A percentile compares a stretch with the other conserved stretches of the same genome.
Conservation (phyloP, 1,140 invertebrate species). For the Hyphantria cunea region DNA sequence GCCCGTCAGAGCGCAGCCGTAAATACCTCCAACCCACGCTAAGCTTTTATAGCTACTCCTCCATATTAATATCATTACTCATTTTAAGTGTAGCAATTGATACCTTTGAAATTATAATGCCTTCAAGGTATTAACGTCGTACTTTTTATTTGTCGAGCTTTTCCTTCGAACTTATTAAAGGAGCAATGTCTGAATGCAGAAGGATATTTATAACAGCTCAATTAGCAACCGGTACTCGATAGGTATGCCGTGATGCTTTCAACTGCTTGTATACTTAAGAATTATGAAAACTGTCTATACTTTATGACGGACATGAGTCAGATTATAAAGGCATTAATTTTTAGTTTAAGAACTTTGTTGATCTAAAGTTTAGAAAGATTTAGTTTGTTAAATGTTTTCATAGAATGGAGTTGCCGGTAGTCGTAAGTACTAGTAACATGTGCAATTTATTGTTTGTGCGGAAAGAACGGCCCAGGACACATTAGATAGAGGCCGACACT, state of each 20-base stretch:
- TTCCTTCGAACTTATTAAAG: slow-evolving; percentile 27
- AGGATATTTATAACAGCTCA: slow-evolving; percentile 58
- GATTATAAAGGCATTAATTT: background rate
- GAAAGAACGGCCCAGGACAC: slow-evolving; percentile 40
- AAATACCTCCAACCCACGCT: slow-evolving; percentile 31
- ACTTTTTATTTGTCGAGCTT: slow-evolving; percentile 23
- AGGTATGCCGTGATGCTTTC: slow-evolving; percentile 41
- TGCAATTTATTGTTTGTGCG: slow-evolving; percentile 50
- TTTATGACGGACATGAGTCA: slow-evolving; percentile 39
- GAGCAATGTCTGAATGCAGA: slow-evolving; percentile 25
- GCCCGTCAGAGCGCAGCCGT: background rate
- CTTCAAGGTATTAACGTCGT: slow-evolving; percentile 26
- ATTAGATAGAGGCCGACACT: slow-evolving; percentile 37
- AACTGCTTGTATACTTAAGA: slow-evolving; percentile 48
- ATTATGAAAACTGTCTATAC: slow-evolving; percentile 61
- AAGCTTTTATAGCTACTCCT: slow-evolving; percentile 29
- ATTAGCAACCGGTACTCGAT: slow-evolving; percentile 51
- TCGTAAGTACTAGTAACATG: slow-evolving; percentile 50
- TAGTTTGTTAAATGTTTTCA: background rate
- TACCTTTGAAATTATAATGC: slow-evolving; percentile 39
- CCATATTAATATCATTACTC: slow-evolving; percentile 38
- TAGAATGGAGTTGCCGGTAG: slow-evolving; percentile 14
- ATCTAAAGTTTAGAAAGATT: no score
- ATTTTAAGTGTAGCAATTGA: slow-evolving; percentile 42
- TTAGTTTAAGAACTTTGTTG: no score